Evolutionary conservation across 2,113 vertebrate species (phyloP), one percentile per base, ranked within the genome.

Genomic region (Oryzias woworae): DNA sequence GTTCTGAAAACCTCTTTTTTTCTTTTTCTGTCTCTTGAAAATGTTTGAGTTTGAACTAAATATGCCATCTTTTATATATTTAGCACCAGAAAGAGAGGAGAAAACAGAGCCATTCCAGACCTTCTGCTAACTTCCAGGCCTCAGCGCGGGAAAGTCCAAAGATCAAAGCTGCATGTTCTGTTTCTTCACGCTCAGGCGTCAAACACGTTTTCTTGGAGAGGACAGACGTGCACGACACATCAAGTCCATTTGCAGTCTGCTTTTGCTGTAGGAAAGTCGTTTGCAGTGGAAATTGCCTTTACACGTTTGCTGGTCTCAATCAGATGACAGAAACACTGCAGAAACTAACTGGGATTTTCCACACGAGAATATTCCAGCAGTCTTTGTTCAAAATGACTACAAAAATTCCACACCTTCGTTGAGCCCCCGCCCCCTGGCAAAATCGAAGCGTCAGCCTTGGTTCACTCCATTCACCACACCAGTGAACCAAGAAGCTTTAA

Each of bases 31-130:
- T 66, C 14, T 0, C 53, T 48, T 44, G 44, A 70, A 88, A 84
- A 85, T 66, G 60, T 71, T 84, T 71, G 72, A 82, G 85, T 81
- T 83, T 80, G 78, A 90, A 89, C 89, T 87, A 89, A 89, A 87
- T 80, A 85, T 78, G 77, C 72, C 70, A 83, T 82, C 71, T 82
- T 84, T 88, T 89, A 90, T 89, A 87, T 84, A 88, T 89, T 88
- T 91, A 89, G 84, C 83, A 81, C 56, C 69, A 74, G 75, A 85
- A 64, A 36, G 54, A 66, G 75, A 83, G 72, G 77, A 77, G 84
- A 83, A 72, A 85, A 82, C 36, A 75, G 74, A 82, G 80, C 75
- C 58, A 42, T 59, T 71, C 67, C 67, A 69, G 68, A 82, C 81
- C 89, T 91, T 92, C 89, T 87, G 82, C 73, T 67, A 70, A 69